A percentile compares a stretch with the other conserved stretches of the same genome.
These are phyloP conservation scores for Sinosuthora webbiana DNA, from an alignment of 2,113 vertebrate genomes.

Conservation along the genomic window DNA sequence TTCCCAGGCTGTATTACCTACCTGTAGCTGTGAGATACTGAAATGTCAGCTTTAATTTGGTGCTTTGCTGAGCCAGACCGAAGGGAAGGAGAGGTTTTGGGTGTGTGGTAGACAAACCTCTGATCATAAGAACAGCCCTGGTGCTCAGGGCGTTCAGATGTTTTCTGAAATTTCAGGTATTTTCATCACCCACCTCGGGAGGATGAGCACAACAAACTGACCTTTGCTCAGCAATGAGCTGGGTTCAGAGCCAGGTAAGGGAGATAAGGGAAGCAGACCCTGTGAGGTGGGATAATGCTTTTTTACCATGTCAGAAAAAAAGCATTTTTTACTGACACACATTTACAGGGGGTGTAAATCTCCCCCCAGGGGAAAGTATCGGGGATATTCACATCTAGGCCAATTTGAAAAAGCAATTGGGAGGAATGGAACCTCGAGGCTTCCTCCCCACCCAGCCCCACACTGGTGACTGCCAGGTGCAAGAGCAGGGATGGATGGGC, in stretches of 20 bases:
- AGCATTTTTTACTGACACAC: too few relatives aligned
- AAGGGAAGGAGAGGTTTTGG: not conserved
- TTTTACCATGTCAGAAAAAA: not conserved
- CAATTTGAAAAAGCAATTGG: not conserved
- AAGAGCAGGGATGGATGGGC: not conserved
- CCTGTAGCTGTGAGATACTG: not conserved
- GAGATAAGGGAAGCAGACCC: not conserved
- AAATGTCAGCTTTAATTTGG: not conserved
- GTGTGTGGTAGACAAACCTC: not conserved
- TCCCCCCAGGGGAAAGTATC: not conserved
- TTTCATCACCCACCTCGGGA: not conserved
- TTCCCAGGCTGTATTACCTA: not conserved
- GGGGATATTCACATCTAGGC: not conserved
- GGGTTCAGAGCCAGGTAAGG: not conserved
- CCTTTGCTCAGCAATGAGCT: not conserved
- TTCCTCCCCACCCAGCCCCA: not conserved
- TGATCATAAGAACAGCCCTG: not conserved
- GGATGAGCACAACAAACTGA: not conserved
- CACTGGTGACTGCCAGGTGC: not conserved
- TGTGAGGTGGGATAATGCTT: not conserved
- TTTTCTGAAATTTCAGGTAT: not conserved
- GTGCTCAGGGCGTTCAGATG: fast-evolving
- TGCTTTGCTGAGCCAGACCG: not conserved
- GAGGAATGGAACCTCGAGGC: fast-evolving
- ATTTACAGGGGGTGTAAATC: not conserved